Conservation (phyloP, 2,113 vertebrate genomes). For the Silurus meridionalis region DNA sequence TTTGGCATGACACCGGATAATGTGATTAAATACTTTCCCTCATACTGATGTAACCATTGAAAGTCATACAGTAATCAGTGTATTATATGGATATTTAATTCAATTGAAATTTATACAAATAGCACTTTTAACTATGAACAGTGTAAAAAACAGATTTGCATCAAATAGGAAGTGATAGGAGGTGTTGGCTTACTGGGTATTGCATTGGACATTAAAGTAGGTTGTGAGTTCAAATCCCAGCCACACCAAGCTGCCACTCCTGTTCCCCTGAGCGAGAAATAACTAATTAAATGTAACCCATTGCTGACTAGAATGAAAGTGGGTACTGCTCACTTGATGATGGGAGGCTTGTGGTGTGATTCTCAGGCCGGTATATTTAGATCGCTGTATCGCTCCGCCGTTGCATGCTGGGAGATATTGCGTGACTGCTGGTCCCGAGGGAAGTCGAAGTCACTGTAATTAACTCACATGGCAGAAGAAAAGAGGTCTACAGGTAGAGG, state of each 20-base stretch:
- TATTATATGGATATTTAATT: neutral
- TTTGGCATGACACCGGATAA: neutral
- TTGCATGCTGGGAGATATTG: constrained; percentile 50
- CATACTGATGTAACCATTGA: neutral
- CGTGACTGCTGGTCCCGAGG: constrained; percentile 49
- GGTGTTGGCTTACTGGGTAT: no score
- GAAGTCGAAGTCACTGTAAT: constrained; percentile 54
- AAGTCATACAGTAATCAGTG: neutral
- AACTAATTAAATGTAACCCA: neutral
- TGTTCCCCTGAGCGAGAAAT: no score
- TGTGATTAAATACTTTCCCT: neutral
- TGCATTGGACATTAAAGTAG: no score
- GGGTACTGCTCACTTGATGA: neutral
- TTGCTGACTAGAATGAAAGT: constrained; percentile 7
- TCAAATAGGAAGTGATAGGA: no score
- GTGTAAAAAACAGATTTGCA: no score
- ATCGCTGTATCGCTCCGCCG: constrained; percentile 47
- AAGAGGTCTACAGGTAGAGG: constrained; percentile 43
- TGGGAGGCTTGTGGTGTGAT: constrained; percentile 6
- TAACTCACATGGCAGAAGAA: constrained; percentile 46
- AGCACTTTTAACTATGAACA: no score
- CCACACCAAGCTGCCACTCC: no score
- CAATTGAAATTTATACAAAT: no score
- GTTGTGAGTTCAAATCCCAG: no score
- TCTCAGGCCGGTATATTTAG: constrained; percentile 48